phyloP scores from a whole-genome alignment of 1,140 invertebrate genomes.

The Drosophila rufa region DNA sequence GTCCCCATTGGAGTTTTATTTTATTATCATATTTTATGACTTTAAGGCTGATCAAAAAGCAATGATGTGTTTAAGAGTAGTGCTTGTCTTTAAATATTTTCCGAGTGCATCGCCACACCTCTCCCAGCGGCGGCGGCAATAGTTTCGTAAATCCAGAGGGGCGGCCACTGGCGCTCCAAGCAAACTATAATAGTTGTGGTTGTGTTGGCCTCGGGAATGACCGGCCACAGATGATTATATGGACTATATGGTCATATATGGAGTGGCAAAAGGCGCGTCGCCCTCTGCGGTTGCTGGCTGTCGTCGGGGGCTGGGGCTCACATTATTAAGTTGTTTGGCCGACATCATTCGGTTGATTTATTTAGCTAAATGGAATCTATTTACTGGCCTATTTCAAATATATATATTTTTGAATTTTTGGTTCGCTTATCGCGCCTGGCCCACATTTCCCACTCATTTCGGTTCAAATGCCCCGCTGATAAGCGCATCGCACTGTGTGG shows the following conservation, averaged over 20 bases:
- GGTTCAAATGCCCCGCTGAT: conserved; percentile 28
- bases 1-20: too few relatives aligned
- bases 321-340: conserved; percentile 39
- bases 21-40: neutral
- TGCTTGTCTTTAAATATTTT: neutral
- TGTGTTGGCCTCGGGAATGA: conserved; percentile 42
- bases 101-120: conserved; percentile 21
- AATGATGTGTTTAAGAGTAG: neutral
- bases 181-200: conserved; percentile 73
- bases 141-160: neutral
- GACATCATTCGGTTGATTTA: conserved; percentile 59
- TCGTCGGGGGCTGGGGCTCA: conserved; percentile 10
- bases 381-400: conserved; percentile 44
- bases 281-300: conserved; percentile 37
- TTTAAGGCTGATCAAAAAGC: neutral
- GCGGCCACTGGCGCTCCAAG: conserved; percentile 28
- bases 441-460: conserved; percentile 43
- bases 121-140: neutral
- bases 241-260: neutral
- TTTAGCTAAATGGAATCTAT: conserved; percentile 44
- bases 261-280: conserved; percentile 49
- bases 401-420: conserved; percentile 20
- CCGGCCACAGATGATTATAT: conserved; percentile 26
- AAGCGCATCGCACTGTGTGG: conserved; percentile 49
- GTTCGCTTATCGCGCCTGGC: conserved; percentile 61